Conservation (phyloP, 1,140 invertebrate genomes). For the Caenorhabditis briggsae region DNA sequence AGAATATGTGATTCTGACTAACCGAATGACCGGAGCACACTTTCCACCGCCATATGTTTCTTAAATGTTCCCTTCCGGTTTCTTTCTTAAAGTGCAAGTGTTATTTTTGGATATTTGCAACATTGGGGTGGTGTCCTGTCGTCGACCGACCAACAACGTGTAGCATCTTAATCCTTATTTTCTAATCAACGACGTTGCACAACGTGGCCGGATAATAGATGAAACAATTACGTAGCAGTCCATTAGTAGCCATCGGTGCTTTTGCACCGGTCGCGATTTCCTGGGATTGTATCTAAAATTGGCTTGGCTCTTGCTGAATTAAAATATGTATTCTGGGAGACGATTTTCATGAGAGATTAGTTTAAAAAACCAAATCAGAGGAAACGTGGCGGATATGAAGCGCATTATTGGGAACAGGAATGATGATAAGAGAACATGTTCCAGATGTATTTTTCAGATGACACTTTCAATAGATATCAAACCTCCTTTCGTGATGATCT, state of each 20-base stretch:
- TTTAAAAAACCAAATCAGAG: too few relatives aligned
- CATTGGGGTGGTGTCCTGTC: neutral
- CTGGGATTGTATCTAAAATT: slow-evolving; percentile 13
- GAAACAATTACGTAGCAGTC: slow-evolving; percentile 44
- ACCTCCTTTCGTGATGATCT: too few relatives aligned
- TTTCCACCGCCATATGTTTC: slow-evolving; percentile 12
- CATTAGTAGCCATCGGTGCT: slow-evolving; percentile 20
- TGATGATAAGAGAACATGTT: too few relatives aligned
- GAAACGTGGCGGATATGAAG: too few relatives aligned
- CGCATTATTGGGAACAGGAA: too few relatives aligned
- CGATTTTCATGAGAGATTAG: neutral
- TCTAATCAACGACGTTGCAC: slow-evolving; percentile 23
- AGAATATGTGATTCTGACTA: neutral
- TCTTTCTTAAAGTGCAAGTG: slow-evolving; percentile 10
- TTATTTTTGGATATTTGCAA: slow-evolving; percentile 32
- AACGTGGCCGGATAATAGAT: slow-evolving; percentile 10
- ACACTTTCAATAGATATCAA: too few relatives aligned
- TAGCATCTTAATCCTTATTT: slow-evolving; percentile 28
- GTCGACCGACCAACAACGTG: slow-evolving; percentile 29
- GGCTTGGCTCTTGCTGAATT: neutral
- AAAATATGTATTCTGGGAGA: neutral
- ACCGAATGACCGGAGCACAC: neutral
- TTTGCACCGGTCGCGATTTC: neutral
- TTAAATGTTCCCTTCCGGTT: slow-evolving; percentile 10
- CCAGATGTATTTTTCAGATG: too few relatives aligned